Percentiles rank a stretch among this genome's conserved stretches.
These are phyloP conservation scores for Callipepla californica DNA, from an alignment of 2,113 vertebrate species.

Conservation along the genomic window DNA sequence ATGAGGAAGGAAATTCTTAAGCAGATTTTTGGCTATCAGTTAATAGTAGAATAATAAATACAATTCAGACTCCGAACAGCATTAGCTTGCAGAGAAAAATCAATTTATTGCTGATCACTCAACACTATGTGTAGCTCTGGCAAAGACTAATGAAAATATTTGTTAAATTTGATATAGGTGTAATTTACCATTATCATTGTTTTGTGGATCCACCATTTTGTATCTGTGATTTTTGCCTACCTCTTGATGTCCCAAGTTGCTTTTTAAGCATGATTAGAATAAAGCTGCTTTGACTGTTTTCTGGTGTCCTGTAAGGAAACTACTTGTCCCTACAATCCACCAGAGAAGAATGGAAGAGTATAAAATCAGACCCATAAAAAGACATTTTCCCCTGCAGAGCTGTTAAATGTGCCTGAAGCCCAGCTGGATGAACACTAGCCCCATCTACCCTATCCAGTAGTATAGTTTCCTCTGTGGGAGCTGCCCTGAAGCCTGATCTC, in stretches of 20 bases:
- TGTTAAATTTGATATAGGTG: not conserved
- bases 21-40: conserved; percentile 6
- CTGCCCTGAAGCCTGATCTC: not conserved
- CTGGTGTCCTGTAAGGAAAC: not conserved
- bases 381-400: not conserved
- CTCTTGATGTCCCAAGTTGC: not conserved
- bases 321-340: not conserved
- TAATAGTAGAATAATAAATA: not conserved
- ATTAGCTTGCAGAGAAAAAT: conserved; percentile 27
- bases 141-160: conserved; percentile 21
- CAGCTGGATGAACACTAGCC: not conserved
- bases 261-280: not conserved
- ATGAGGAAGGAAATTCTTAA: not conserved
- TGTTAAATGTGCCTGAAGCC: not conserved
- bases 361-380: not conserved
- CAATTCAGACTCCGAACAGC: not conserved
- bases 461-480: not conserved
- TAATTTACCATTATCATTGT: not conserved
- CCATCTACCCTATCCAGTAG: not conserved
- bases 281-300: not conserved
- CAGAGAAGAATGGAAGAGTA: not conserved
- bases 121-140: not conserved
- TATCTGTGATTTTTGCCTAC: not conserved
- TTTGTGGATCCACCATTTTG: not conserved
- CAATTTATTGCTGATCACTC: not conserved